These are phyloP conservation scores for Willowsia nigromaculata DNA, from an alignment of 2,888 invertebrate genomes.

Conservation along the genomic window DNA sequence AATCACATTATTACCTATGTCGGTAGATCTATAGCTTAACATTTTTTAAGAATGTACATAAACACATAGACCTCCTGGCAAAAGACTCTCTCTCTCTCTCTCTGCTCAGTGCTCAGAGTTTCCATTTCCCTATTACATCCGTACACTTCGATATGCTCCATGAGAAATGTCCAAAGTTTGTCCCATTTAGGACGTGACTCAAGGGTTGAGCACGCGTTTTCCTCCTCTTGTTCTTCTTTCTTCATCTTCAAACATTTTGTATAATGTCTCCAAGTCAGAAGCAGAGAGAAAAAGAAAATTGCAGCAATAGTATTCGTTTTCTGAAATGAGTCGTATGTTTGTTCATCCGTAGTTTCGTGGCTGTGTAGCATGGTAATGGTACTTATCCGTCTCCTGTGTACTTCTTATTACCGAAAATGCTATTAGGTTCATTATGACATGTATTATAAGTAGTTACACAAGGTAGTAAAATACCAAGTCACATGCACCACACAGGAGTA, in stretches of 20 bases:
- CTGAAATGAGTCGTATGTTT: conserved; percentile 39
- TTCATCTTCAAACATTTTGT: background rate
- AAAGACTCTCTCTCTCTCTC: background rate
- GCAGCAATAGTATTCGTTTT: conserved; percentile 31
- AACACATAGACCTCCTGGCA: background rate
- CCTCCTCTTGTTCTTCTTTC: conserved; percentile 14
- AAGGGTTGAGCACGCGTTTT: conserved; percentile 71
- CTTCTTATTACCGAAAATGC: background rate
- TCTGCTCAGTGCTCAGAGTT: background rate
- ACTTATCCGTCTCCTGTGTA: conserved; percentile 18
- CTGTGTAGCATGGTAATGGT: background rate
- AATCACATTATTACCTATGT: conserved; percentile 16
- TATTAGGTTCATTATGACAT: background rate
- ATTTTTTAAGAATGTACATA: background rate
- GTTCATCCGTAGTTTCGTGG: background rate
- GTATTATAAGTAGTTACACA: background rate
- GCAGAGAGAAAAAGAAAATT: conserved; percentile 50
- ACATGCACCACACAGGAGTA: background rate
- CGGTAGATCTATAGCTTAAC: background rate
- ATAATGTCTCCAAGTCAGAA: conserved; percentile 12
- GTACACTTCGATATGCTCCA: conserved; percentile 65
- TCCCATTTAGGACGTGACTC: conserved; percentile 72
- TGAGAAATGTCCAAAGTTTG: conserved; percentile 72
- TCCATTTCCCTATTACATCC: conserved; percentile 25
- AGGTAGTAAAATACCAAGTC: background rate